Conservation (phyloP, 2,113 vertebrate species). For the Ciconia maguari region DNA sequence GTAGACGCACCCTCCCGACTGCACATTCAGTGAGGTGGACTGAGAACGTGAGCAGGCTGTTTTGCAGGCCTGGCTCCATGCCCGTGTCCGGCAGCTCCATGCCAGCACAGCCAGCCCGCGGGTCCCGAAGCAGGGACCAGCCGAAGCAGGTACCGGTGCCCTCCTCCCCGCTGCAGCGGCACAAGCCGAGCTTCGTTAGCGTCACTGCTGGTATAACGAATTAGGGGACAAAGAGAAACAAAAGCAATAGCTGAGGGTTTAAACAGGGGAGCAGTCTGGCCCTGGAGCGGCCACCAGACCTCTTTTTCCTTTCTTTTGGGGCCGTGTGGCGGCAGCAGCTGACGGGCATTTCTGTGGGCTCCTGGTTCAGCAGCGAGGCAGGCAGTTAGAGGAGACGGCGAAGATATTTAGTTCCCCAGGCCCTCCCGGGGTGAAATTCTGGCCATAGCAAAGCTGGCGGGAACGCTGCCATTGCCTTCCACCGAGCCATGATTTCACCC, state of each 20-base stretch:
- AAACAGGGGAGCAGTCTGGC: neutral
- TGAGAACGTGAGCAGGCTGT: neutral
- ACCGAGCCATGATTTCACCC: neutral
- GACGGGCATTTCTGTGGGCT: neutral
- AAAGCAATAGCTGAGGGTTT: neutral
- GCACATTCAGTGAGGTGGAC: rapidly evolving
- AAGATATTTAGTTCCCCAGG: neutral
- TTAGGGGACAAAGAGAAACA: neutral
- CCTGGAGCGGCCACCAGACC: rapidly evolving
- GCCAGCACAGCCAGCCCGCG: rapidly evolving
- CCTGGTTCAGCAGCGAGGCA: rapidly evolving
- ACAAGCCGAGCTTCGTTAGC: neutral
- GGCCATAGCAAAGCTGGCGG: rapidly evolving
- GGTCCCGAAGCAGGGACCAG: too few relatives aligned
- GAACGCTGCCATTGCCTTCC: neutral
- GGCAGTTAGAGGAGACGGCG: neutral
- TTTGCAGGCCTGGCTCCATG: neutral
- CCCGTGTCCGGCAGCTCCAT: rapidly evolving
- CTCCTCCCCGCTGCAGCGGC: neutral
- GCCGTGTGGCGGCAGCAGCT: neutral
- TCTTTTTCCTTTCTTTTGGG: neutral
- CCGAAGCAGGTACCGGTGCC: neutral
- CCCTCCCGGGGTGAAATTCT: neutral
- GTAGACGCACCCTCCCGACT: rapidly evolving
- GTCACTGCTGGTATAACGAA: neutral